These are phyloP conservation scores for Acleris sparsana DNA, from an alignment of 2,888 invertebrate species.

Conservation along the genomic window DNA sequence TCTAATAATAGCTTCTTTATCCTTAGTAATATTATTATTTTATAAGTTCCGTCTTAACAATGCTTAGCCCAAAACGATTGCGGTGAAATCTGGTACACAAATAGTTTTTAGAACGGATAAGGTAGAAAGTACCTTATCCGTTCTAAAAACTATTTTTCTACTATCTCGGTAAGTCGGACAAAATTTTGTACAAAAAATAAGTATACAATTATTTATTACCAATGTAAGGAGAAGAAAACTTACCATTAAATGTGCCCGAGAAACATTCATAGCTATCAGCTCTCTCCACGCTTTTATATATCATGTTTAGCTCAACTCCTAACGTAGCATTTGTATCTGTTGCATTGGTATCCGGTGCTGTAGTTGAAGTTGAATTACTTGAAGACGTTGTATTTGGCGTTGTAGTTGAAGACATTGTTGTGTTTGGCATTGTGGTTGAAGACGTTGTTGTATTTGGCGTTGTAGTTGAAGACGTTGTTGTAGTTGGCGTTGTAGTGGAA, in stretches of 20 bases:
- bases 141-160: too few relatives aligned
- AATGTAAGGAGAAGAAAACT: background rate
- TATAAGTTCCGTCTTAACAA: too few relatives aligned
- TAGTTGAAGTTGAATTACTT: slow-evolving; percentile 12
- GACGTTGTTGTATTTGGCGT: background rate
- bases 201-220: too few relatives aligned
- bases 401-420: slow-evolving; percentile 16
- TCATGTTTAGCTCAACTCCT: background rate
- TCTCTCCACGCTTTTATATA: background rate
- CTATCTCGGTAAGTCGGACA: too few relatives aligned
- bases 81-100: too few relatives aligned
- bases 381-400: slow-evolving; percentile 11
- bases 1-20: too few relatives aligned
- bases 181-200: too few relatives aligned
- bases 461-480: slow-evolving; percentile 9
- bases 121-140: too few relatives aligned
- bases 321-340: slow-evolving; percentile 16
- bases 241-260: slow-evolving; percentile 18
- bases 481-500: slow-evolving; percentile 25
- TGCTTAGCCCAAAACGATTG: too few relatives aligned
- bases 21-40: too few relatives aligned
- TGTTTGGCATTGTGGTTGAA: slow-evolving; percentile 6
- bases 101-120: too few relatives aligned
- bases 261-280: slow-evolving; percentile 28
- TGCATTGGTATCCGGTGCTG: background rate